Conservation (phyloP, 2,113 vertebrate species). For the Eclectus roratus region DNA sequence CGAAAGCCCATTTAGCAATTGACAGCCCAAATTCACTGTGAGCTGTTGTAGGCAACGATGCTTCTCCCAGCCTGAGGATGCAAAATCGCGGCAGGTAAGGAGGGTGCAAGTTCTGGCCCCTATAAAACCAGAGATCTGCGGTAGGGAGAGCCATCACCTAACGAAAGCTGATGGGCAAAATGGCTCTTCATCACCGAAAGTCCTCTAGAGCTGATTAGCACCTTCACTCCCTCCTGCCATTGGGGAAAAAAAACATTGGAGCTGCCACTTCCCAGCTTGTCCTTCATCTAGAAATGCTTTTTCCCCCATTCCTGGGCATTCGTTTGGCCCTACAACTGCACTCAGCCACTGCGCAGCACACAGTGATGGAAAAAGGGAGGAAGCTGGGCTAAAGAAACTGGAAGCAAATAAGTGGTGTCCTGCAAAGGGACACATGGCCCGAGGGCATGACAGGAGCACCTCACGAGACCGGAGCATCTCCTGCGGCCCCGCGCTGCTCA, state of each 20-base stretch:
- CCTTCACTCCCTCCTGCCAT: neutral
- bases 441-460: neutral
- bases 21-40: neutral
- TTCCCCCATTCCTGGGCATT: neutral
- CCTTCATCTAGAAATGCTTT: neutral
- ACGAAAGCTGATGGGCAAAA: neutral
- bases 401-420: neutral
- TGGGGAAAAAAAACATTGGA: neutral
- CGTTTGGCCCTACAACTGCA: fast-evolving
- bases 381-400: neutral
- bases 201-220: neutral
- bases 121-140: neutral
- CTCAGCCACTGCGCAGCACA: neutral
- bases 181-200: neutral
- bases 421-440: neutral
- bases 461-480: neutral
- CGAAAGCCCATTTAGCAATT: neutral
- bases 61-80: neutral
- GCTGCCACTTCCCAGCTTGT: neutral
- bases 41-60: neutral
- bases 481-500: neutral
- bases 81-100: fast-evolving
- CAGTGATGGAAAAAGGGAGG: neutral
- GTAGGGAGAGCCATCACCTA: neutral
- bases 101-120: neutral